These are phyloP conservation scores for Cherax destructor DNA, from an alignment of 1,140 invertebrate genomes.

Conservation along the genomic window DNA sequence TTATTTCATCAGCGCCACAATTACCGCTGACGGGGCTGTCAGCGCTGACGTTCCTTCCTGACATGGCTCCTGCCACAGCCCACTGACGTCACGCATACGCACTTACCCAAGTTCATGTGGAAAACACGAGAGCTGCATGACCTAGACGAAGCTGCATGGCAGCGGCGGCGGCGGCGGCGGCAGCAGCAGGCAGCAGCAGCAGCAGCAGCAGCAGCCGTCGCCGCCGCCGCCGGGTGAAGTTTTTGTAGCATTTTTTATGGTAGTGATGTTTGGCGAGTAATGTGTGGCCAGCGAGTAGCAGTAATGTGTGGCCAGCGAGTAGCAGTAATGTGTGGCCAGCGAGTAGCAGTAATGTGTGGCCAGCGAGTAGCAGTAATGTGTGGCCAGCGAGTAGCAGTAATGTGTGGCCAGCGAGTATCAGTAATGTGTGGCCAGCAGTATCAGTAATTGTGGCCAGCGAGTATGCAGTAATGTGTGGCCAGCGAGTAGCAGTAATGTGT, in stretches of 20 bases:
- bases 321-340: too few species aligned
- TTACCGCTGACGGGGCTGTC: constrained; percentile 61
- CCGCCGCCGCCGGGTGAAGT: background rate
- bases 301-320: too few species aligned
- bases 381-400: too few species aligned
- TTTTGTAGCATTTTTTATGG: background rate
- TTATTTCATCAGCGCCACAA: constrained; percentile 66
- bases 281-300: too few species aligned
- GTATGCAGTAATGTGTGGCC: too few species aligned
- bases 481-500: too few species aligned
- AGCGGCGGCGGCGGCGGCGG: background rate
- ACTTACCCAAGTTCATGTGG: background rate
- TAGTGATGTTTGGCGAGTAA: background rate
- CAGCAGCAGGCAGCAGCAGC: background rate
- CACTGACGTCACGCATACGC: constrained; percentile 31
- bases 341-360: too few species aligned
- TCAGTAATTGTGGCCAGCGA: too few species aligned
- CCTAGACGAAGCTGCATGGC: background rate
- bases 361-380: too few species aligned
- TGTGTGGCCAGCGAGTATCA: too few species aligned
- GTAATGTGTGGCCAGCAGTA: too few species aligned
- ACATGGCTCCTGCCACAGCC: background rate
- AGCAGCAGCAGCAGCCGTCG: too few species aligned
- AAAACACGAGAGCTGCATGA: background rate
- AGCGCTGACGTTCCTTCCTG: constrained; percentile 31